Base-by-base conservation (phyloP, 2,113 vertebrate species). In the Malurus alboscapulatus region DNA sequence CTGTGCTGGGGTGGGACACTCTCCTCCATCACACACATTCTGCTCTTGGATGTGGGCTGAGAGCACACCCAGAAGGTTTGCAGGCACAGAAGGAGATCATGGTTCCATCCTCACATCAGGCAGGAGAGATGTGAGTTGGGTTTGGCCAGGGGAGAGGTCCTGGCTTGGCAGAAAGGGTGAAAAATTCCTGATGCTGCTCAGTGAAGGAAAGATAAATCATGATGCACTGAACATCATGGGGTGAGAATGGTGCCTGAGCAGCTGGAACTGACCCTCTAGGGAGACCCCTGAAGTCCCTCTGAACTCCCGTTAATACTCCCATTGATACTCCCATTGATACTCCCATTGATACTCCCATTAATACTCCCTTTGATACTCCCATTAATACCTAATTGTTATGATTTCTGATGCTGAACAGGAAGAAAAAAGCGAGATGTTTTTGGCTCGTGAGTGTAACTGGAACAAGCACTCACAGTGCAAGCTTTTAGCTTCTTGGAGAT, bases 401-500 rank as follows among this genome's bases (percentile, higher is more conserved):
- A 77, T 84, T 95, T 94, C 82, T 94, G 87, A 67, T 67, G 72
- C 72, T 17, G 16, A 45, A 54, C 69, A 58, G 73, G 27, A 32
- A 34, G 50, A 89, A 90, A 67, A 87, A 79, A 55, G 67, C 30
- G 67, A 94, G 94, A 90, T 50, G 6, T 21, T 80, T 93, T 91
- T 92, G 87, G 82, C 93, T 62, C 15, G 1, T 63, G 32, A 89
- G 44, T 10, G 0, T 80, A 73, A 93, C 14, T 85, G 78, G 72
- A 92, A 90, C 44, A 77, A 67, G 20, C 58, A 84, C 75, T 94
- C 79, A 83, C 63, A 90, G 82, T 94, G 79, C 44, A 66, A 77
- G 67, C n/a, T 69, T 96, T 92, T 67, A 82, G 53, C 54, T 91
- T 87, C 48, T 86, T 82, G 53, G 69, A 83, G 81, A 72, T 94